Conservation (phyloP, 2,113 vertebrate species). For the Noturus placidus region DNA sequence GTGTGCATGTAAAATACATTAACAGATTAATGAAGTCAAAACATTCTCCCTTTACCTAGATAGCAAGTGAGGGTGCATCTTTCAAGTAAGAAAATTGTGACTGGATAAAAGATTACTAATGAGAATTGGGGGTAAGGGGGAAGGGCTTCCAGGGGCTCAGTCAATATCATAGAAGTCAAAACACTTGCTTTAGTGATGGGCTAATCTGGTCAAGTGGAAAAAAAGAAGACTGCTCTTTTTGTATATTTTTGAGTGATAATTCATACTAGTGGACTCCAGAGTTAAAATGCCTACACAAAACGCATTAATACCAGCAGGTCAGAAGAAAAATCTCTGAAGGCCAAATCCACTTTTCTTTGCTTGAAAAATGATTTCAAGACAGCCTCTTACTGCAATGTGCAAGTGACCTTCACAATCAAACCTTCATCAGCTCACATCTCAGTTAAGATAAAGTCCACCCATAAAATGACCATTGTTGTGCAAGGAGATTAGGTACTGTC, state of each 20-base stretch:
- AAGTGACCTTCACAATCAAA: neutral
- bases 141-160: neutral
- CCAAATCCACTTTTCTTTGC: neutral
- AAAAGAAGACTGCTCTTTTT: neutral
- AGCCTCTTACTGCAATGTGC: neutral
- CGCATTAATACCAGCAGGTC: neutral
- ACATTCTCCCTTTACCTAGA: neutral
- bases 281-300: neutral
- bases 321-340: neutral
- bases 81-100: neutral
- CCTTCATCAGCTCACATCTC: neutral
- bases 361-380: neutral
- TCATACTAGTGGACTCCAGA: neutral
- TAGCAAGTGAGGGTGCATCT: neutral
- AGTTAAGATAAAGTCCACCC: constrained; percentile 7
- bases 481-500: constrained; percentile 7
- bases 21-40: neutral
- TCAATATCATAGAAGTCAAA: neutral
- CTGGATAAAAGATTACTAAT: neutral
- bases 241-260: neutral
- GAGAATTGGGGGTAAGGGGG: neutral
- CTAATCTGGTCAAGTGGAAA: neutral
- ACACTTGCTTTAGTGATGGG: neutral
- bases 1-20: neutral
- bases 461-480: neutral